phyloP scores from a whole-genome alignment of 2,888 invertebrate species.

The Gastrophysa polygoni region DNA sequence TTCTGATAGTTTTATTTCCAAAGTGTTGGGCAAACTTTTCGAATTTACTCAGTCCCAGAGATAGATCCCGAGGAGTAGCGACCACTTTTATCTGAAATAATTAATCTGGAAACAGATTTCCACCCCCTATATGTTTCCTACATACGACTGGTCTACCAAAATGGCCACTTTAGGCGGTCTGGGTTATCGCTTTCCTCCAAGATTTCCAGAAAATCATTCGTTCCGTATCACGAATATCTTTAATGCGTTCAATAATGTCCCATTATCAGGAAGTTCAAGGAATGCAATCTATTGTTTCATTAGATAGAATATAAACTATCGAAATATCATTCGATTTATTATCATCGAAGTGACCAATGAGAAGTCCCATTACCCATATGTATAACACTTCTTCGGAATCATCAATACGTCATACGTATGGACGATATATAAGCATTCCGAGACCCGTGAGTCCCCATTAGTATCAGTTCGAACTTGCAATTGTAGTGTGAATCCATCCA shows the following conservation, averaged over 20 bases:
- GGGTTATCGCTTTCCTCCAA: no score
- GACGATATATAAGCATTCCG: neutral
- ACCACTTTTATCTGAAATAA: neutral
- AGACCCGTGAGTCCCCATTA: neutral
- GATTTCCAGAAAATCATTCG: neutral
- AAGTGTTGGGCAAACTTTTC: slow-evolving; percentile 18
- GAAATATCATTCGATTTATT: neutral
- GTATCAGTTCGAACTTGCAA: neutral
- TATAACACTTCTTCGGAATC: neutral
- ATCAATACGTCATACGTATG: neutral
- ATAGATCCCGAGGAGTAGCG: neutral
- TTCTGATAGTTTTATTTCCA: slow-evolving; percentile 33
- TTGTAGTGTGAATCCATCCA: neutral
- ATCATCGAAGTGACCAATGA: neutral
- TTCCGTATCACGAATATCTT: neutral
- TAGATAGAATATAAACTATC: neutral
- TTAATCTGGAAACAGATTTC: slow-evolving; percentile 6
- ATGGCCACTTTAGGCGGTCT: no score
- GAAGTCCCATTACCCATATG: neutral
- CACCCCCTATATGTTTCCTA: neutral
- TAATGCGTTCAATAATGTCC: neutral
- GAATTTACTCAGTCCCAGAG: neutral
- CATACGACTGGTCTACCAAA: neutral
- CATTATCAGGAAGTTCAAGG: no score
- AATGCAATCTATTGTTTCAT: neutral